Conservation (phyloP, 1,140 invertebrate species). For the Mizuhopecten yessoensis region DNA sequence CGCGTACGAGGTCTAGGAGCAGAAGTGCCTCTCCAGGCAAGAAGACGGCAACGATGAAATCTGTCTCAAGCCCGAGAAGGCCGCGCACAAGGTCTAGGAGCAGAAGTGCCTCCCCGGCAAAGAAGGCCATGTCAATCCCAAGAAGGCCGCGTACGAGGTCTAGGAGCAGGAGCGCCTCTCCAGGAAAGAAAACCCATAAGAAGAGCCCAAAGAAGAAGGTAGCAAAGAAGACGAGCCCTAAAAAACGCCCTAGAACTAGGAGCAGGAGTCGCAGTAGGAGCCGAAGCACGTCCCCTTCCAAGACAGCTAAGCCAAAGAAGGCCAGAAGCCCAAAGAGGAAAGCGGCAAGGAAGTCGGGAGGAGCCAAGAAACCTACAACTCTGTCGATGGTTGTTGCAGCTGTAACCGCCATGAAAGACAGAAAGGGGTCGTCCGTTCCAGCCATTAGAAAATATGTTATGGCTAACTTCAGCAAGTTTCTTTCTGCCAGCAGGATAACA, state of each 20-base stretch:
- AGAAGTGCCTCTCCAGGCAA: neutral
- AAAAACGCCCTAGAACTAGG: neutral
- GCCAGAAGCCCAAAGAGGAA: neutral
- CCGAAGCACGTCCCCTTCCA: slow-evolving; percentile 32
- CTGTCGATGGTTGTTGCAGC: slow-evolving; percentile 61
- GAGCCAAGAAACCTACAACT: slow-evolving; percentile 52
- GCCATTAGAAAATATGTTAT: slow-evolving; percentile 79
- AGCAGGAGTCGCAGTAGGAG: slow-evolving; percentile 42
- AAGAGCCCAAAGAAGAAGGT: slow-evolving; percentile 32
- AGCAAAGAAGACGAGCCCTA: neutral
- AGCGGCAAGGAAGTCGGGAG: slow-evolving; percentile 30
- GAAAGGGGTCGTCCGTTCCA: slow-evolving; percentile 72
- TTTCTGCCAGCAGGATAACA: slow-evolving; percentile 38
- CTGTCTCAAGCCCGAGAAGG: neutral
- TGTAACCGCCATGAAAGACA: slow-evolving; percentile 65
- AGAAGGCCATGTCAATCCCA: neutral
- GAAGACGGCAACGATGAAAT: neutral
- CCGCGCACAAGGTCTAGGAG: slow-evolving; percentile 36
- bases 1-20: slow-evolving; percentile 33
- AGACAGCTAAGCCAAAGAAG: slow-evolving; percentile 46
- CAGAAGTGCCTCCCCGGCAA: neutral
- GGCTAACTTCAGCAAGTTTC: slow-evolving; percentile 67
- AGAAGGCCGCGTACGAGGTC: neutral
- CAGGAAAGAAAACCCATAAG: slow-evolving; percentile 37
- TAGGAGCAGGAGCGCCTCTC: neutral